These are phyloP conservation scores for Kobus ellipsiprymnus DNA, from an alignment of 2,113 vertebrate species.

Conservation along the genomic window DNA sequence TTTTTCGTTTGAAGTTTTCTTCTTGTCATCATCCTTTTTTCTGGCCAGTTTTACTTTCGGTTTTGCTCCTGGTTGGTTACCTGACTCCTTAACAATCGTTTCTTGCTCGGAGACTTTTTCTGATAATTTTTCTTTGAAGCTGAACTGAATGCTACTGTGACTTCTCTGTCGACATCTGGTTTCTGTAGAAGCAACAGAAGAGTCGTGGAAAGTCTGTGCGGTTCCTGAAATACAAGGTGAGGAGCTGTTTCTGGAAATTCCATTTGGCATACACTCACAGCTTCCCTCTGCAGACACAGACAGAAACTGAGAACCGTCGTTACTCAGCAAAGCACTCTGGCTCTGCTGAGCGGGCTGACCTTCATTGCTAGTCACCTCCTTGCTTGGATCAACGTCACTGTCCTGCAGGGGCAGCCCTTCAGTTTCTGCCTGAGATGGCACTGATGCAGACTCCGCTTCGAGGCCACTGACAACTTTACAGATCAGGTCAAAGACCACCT, in stretches of 20 bases:
- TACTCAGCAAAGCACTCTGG: conserved; percentile 70
- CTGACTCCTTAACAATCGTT: conserved; percentile 82
- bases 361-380: conserved; percentile 64
- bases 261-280: conserved; percentile 84
- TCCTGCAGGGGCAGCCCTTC: conserved; percentile 80
- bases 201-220: conserved; percentile 82
- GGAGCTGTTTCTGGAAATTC: conserved; percentile 93
- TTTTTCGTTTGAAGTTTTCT: conserved; percentile 89
- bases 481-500: conserved; percentile 89
- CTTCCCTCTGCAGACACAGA: conserved; percentile 77
- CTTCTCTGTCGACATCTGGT: conserved; percentile 88
- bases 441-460: conserved; percentile 78
- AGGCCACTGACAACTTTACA: conserved; percentile 85
- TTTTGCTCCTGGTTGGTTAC: conserved; percentile 91
- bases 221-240: conserved; percentile 92
- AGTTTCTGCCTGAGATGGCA: conserved; percentile 79
- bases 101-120: conserved; percentile 93
- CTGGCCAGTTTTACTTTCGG: conserved; percentile 94
- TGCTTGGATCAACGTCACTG: conserved; percentile 50
- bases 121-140: conserved; percentile 92
- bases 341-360: conserved; percentile 70
- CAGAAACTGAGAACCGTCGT: conserved; percentile 74
- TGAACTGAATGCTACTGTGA: conserved; percentile 96
- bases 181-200: conserved; percentile 78
- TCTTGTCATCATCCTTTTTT: conserved; percentile 93